These are phyloP conservation scores for Agonopterix subpropinquella DNA, from an alignment of 2,888 invertebrate genomes.

Conservation along the genomic window DNA sequence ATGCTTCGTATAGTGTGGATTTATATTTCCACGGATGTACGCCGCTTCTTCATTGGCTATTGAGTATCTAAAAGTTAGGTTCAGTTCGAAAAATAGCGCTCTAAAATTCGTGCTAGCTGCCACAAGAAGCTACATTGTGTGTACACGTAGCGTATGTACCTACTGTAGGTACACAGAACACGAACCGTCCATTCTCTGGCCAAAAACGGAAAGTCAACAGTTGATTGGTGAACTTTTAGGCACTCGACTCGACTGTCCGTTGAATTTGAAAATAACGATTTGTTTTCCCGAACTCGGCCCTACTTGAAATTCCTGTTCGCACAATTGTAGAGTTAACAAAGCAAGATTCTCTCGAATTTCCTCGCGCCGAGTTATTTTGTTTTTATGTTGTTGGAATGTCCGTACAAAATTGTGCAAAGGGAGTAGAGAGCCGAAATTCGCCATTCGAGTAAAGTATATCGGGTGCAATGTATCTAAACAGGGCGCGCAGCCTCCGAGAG, in stretches of 20 bases:
- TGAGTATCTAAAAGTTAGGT: background rate
- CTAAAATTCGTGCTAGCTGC: background rate
- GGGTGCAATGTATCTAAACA: slow-evolving; percentile 51
- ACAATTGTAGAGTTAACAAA: slow-evolving; percentile 12
- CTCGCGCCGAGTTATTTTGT: slow-evolving; percentile 25
- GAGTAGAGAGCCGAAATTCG: slow-evolving; percentile 30
- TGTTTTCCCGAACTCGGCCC: background rate
- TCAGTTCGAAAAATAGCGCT: background rate
- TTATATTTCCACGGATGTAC: slow-evolving; percentile 51
- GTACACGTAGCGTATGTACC: too few relatives aligned
- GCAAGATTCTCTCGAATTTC: slow-evolving; percentile 20
- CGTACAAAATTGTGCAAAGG: slow-evolving; percentile 28
- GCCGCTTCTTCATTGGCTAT: slow-evolving; percentile 29
- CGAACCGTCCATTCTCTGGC: too few relatives aligned
- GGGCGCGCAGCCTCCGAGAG: slow-evolving; percentile 37
- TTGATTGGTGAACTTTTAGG: background rate
- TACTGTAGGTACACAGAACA: too few relatives aligned
- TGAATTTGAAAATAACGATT: slow-evolving; percentile 3
- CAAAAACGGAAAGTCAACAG: too few relatives aligned
- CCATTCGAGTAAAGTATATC: slow-evolving; percentile 39
- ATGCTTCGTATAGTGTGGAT: slow-evolving; percentile 60
- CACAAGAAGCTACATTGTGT: too few relatives aligned
- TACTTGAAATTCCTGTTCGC: slow-evolving; percentile 4
- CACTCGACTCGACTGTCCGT: background rate
- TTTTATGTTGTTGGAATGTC: slow-evolving; percentile 26